phyloP scores from a whole-genome alignment of 2,797 vertebrate species.

The Propithecus deckenii region DNA sequence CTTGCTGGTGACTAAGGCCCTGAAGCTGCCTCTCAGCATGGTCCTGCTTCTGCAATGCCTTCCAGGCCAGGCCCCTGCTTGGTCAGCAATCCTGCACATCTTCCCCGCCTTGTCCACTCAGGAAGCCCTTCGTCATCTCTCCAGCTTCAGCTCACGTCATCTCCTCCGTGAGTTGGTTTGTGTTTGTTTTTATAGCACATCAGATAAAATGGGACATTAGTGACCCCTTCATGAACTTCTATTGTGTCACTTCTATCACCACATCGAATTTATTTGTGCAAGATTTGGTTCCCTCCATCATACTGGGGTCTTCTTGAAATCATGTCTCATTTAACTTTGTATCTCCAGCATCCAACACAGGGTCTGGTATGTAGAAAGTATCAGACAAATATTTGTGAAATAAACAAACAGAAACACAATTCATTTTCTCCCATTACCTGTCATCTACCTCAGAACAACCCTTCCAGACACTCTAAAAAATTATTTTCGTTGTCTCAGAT shows the following conservation, averaged over 20 bases:
- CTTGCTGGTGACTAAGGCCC: no score
- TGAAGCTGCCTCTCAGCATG: not conserved
- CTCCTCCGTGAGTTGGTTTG: not conserved
- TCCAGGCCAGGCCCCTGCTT: fast-evolving
- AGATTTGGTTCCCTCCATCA: not conserved
- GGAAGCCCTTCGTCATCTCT: not conserved
- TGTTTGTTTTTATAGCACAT: not conserved
- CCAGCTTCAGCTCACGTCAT: not conserved
- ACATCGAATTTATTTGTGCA: not conserved
- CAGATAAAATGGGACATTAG: not conserved
- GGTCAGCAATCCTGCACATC: not conserved
- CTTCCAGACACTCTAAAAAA: constrained; percentile 54
- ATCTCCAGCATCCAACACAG: not conserved
- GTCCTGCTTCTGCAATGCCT: not conserved
- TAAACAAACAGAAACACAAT: constrained; percentile 41
- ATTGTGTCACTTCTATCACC: not conserved
- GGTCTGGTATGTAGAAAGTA: not conserved
- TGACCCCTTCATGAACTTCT: not conserved
- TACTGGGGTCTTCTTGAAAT: not conserved
- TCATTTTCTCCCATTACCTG: constrained; percentile 54
- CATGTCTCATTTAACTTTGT: not conserved
- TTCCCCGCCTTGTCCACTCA: no score
- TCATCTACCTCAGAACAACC: constrained; percentile 21
- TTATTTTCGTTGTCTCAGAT: constrained; percentile 65
- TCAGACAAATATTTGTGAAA: constrained; percentile 47